phyloP scores from a whole-genome alignment of 2,797 vertebrate species.

The Lepidocolaptes lacrymiger region DNA sequence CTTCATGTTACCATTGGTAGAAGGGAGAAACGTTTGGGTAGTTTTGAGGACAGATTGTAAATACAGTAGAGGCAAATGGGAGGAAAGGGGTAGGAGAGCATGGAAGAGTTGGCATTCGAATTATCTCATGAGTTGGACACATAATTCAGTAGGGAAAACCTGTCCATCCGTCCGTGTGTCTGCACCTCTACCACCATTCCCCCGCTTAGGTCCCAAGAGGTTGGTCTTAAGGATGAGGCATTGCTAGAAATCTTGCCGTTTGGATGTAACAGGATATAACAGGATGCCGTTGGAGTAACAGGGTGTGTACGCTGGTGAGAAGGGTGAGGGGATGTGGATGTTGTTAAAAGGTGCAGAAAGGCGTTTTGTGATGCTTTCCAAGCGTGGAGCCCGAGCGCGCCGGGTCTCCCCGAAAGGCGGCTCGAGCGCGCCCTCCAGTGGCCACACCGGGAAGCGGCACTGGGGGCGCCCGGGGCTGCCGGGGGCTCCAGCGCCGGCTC shows the following conservation, averaged over 20 bases:
- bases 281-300: too few species aligned
- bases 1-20: fast-evolving
- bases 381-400: fast-evolving
- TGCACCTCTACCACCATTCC: background rate
- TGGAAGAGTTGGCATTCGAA: background rate
- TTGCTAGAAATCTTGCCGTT: background rate
- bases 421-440: constrained; percentile 39
- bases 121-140: background rate
- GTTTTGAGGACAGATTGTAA: background rate
- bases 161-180: fast-evolving
- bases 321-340: background rate
- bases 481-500: too few species aligned
- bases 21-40: background rate
- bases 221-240: background rate
- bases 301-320: background rate
- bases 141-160: background rate
- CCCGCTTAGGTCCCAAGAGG: fast-evolving
- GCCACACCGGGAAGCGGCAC: background rate
- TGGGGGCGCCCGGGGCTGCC: background rate
- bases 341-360: background rate
- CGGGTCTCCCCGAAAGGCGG: background rate
- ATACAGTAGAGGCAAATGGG: background rate
- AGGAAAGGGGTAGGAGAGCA: background rate
- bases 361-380: fast-evolving
- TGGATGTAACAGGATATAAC: too few species aligned